Conservation (phyloP, 2,113 vertebrate species). For the Mus spicilegus region DNA sequence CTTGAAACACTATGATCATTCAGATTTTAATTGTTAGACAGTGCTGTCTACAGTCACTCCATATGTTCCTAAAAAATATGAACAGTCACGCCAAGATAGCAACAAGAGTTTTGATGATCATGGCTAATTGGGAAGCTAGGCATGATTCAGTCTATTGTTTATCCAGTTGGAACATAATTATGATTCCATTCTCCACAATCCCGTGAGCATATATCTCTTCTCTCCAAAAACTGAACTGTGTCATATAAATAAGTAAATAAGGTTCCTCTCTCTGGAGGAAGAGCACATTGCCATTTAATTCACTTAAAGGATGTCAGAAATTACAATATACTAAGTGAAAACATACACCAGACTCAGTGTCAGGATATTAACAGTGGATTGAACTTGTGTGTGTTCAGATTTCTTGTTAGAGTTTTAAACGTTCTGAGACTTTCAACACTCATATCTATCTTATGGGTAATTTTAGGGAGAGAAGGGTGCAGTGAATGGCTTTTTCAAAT, state of each 20-base stretch:
- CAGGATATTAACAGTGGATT: not conserved
- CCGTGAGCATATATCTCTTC: not conserved
- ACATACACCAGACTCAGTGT: not conserved
- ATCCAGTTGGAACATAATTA: slow-evolving; percentile 37
- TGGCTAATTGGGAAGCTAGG: not conserved
- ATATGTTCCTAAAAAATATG: slow-evolving; percentile 43
- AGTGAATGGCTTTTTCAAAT: not conserved
- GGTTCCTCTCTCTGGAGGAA: not conserved
- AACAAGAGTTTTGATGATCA: slow-evolving; percentile 52
- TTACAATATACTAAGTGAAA: not conserved
- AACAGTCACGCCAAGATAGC: slow-evolving; percentile 50
- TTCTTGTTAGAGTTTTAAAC: not conserved
- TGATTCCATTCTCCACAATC: slow-evolving; percentile 8
- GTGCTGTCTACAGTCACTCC: not conserved
- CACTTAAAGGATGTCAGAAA: slow-evolving; percentile 44
- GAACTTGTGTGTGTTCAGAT: not conserved
- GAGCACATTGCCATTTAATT: slow-evolving; percentile 15
- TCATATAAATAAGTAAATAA: slow-evolving; percentile 53
- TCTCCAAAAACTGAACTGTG: not conserved
- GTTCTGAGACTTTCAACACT: not conserved
- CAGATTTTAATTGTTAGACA: slow-evolving; percentile 62
- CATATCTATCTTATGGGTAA: not conserved
- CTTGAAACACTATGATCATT: slow-evolving; percentile 44
- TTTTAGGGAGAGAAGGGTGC: not conserved
- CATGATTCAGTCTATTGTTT: slow-evolving; percentile 53